phyloP scores from a whole-genome alignment of 2,113 vertebrate genomes.

The Menura novaehollandiae region DNA sequence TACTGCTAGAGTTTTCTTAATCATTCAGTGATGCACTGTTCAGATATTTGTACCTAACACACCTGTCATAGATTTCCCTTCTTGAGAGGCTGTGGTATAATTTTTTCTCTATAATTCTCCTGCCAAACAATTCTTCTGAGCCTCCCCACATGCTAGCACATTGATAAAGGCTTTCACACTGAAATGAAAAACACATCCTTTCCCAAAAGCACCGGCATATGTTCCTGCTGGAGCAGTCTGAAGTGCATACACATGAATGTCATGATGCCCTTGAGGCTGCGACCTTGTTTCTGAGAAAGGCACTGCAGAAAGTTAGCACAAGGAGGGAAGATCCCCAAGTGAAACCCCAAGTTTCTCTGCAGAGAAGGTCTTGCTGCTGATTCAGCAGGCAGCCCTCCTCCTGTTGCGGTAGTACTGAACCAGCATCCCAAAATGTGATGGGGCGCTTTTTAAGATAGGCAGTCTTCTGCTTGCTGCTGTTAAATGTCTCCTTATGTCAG shows the following conservation, averaged over 20 bases:
- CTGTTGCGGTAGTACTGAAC: not conserved
- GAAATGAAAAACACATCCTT: not conserved
- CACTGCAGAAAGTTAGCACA: not conserved
- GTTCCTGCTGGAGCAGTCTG: not conserved
- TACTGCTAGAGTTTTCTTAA: not conserved
- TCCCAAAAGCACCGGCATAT: not conserved
- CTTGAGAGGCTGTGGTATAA: not conserved
- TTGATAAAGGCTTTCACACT: not conserved
- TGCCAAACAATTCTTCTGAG: not conserved
- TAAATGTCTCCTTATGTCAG: not conserved
- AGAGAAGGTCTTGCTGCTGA: not conserved
- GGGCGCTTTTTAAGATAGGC: not conserved
- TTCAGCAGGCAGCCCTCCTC: not conserved
- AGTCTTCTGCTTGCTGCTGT: not conserved
- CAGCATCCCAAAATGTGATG: not conserved
- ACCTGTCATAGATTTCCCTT: not conserved
- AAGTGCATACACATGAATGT: fast-evolving
- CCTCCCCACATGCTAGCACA: not conserved
- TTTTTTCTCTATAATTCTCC: not conserved
- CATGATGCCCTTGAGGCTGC: not conserved
- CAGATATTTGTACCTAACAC: not conserved
- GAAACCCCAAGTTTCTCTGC: not conserved
- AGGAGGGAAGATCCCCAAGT: not conserved
- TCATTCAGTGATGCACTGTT: not conserved
- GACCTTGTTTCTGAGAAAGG: not conserved